phyloP scores from a whole-genome alignment of 2,888 invertebrate genomes.

The Epistrophe eligans region DNA sequence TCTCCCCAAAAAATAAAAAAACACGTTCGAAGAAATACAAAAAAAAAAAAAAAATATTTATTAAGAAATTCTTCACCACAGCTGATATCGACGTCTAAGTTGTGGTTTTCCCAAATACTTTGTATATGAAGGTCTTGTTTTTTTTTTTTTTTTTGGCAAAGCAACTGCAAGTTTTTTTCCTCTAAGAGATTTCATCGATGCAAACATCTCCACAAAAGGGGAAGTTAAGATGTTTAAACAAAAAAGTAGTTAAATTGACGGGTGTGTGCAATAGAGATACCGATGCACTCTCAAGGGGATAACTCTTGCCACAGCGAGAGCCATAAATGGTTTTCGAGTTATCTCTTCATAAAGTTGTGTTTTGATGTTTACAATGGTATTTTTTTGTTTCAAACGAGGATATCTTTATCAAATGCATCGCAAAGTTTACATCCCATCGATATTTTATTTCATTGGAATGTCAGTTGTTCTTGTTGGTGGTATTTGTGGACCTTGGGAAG shows the following conservation, averaged over 20 bases:
- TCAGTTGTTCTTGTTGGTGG: background rate
- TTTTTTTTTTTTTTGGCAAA: conserved; percentile 4
- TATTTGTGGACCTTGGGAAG: background rate
- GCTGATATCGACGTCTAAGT: conserved; percentile 8
- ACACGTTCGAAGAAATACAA: background rate
- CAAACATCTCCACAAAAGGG: conserved; percentile 33
- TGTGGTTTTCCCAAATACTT: background rate
- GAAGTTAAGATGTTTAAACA: conserved; percentile 68
- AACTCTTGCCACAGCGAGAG: conserved; percentile 23
- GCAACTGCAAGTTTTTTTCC: background rate
- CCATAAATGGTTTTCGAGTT: conserved; percentile 54
- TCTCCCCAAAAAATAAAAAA: background rate
- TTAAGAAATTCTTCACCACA: conserved; percentile 11
- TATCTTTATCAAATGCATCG: background rate
- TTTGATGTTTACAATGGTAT: conserved; percentile 40
- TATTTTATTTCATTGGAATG: conserved; percentile 27
- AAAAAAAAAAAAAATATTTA: background rate
- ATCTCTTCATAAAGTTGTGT: conserved; percentile 55
- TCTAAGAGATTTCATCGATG: background rate
- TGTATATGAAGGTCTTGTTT: conserved; percentile 5
- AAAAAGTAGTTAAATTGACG: conserved; percentile 40
- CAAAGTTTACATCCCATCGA: background rate
- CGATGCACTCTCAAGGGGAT: conserved; percentile 37
- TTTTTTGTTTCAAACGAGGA: conserved; percentile 15
- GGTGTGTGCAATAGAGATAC: conserved; percentile 39